Evolutionary conservation across 2,797 vertebrate genomes (phyloP).

Genomic region (Falco concolor): DNA sequence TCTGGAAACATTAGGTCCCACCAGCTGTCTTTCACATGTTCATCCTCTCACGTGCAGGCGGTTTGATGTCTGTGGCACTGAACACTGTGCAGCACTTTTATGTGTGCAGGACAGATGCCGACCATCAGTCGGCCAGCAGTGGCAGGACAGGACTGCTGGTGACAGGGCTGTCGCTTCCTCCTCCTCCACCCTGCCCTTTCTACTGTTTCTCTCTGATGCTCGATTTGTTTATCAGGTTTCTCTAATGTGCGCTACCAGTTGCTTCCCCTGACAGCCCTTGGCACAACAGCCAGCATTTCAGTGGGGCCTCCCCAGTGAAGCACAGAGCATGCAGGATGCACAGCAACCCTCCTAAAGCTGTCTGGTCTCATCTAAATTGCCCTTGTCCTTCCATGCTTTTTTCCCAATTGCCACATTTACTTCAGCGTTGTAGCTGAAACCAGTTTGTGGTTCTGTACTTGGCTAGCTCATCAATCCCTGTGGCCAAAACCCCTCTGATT

Average conservation of each 20-base stretch:
- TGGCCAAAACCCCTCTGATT: not conserved
- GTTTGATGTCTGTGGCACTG: not conserved
- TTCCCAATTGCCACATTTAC: not conserved
- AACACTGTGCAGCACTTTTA: not conserved
- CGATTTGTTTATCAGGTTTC: not conserved
- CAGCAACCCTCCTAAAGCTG: not conserved
- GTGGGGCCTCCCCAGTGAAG: not conserved
- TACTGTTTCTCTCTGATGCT: not conserved
- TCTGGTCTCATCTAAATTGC: accelerated
- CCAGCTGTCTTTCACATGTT: not conserved
- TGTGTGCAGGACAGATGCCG: not conserved
- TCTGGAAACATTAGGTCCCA: not conserved
- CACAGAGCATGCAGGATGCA: accelerated
- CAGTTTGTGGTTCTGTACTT: not conserved
- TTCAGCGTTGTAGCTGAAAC: not conserved
- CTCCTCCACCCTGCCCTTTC: not conserved
- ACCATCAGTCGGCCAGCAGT: accelerated
- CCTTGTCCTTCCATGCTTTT: not conserved
- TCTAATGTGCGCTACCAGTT: not conserved
- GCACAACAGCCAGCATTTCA: not conserved
- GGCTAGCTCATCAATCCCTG: not conserved
- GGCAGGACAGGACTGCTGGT: not conserved
- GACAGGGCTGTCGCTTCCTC: not conserved
- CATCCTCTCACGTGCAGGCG: not conserved
- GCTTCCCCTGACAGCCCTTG: not conserved